Conservation (phyloP, 2,797 vertebrate genomes). For the Clarias platycephalus region DNA sequence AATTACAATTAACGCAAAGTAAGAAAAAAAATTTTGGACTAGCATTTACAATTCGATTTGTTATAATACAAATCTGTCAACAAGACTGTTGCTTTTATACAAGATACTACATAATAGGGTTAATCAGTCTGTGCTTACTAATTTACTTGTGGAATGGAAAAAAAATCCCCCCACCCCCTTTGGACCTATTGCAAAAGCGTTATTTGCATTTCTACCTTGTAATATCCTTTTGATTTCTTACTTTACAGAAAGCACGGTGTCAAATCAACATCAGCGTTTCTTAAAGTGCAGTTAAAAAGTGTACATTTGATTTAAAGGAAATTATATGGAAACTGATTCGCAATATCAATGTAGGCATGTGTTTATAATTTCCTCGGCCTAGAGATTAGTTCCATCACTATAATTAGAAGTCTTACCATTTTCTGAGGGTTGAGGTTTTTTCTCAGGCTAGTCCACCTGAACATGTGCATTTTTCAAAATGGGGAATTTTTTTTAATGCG, state of each 20-base stretch:
- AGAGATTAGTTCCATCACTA: neutral
- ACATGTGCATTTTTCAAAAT: too few species aligned
- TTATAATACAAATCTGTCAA: conserved; percentile 1
- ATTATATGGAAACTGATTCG: neutral
- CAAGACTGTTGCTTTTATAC: neutral
- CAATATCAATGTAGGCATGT: neutral
- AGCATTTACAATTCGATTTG: neutral
- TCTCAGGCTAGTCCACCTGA: too few species aligned
- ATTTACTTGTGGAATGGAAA: neutral
- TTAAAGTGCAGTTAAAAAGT: neutral
- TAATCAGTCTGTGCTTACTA: neutral
- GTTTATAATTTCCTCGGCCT: neutral
- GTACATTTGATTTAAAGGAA: neutral
- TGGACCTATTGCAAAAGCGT: too few species aligned
- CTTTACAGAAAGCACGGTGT: neutral
- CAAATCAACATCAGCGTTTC: neutral
- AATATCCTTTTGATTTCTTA: neutral
- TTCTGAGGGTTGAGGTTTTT: neutral
- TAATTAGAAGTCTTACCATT: neutral
- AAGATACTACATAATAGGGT: neutral
- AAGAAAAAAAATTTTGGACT: neutral
- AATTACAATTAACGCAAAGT: neutral
- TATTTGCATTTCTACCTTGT: neutral
- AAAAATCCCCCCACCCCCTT: too few species aligned
- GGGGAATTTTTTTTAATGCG: too few species aligned